phyloP scores from a whole-genome alignment of 2,113 vertebrate genomes.

The Ranitomeya variabilis region DNA sequence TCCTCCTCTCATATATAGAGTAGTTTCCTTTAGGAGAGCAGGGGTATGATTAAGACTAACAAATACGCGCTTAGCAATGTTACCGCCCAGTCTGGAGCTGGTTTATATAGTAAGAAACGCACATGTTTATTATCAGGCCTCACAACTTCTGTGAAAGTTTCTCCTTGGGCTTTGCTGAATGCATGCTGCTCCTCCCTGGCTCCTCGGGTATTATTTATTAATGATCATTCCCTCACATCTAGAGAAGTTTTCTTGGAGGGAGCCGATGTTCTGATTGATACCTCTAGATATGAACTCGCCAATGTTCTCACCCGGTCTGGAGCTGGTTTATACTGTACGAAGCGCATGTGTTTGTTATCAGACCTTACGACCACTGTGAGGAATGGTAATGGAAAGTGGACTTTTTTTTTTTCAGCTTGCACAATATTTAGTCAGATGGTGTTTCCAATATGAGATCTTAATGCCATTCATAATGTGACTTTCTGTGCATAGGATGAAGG shows the following conservation, averaged over 20 bases:
- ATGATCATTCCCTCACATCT: not conserved
- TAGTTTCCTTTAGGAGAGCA: constrained; percentile 14
- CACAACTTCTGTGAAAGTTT: not conserved
- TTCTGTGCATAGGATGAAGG: no score
- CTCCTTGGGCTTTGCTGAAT: not conserved
- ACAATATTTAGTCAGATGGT: not conserved
- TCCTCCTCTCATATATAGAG: not conserved
- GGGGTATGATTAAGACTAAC: no score
- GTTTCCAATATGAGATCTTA: no score
- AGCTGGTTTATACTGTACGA: constrained; percentile 27
- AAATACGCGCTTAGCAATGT: no score
- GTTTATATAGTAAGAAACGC: no score
- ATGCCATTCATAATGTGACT: no score
- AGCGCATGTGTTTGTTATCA: constrained; percentile 22
- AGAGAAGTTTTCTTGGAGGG: constrained; percentile 4
- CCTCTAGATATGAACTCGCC: not conserved
- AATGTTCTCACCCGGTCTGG: constrained; percentile 41
- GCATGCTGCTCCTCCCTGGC: not conserved
- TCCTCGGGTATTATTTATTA: not conserved
- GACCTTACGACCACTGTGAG: not conserved
- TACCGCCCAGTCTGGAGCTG: no score
- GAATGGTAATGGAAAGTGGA: not conserved
- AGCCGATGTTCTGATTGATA: not conserved
- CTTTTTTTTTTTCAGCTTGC: not conserved
- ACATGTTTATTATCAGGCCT: no score